A percentile compares a stretch with the other conserved stretches of the same genome.
phyloP scores from a whole-genome alignment of 2,888 invertebrate genomes.

The Heliconius ethilla region DNA sequence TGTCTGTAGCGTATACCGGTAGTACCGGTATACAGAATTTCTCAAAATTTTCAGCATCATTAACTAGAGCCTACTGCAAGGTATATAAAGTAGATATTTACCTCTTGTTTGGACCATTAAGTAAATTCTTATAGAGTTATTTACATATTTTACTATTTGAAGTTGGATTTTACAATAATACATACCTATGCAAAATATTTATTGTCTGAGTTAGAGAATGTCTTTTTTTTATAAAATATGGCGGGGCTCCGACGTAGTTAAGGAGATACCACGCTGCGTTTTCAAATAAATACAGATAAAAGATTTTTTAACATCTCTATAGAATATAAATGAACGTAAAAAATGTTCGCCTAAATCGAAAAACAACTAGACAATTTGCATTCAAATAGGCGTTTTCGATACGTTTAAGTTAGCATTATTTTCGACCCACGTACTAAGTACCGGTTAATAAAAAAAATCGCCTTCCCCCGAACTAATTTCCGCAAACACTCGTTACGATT shows the following conservation, averaged over 20 bases:
- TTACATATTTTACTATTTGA: background rate
- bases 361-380: slow-evolving; percentile 44
- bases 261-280: too few relatives aligned
- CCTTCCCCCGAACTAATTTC: slow-evolving; percentile 65
- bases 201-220: background rate
- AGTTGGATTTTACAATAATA: too few relatives aligned
- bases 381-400: slow-evolving; percentile 51
- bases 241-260: too few relatives aligned
- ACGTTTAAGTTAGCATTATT: slow-evolving; percentile 50
- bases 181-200: background rate
- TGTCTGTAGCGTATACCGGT: slow-evolving; percentile 53
- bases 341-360: background rate
- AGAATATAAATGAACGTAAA: background rate
- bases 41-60: slow-evolving; percentile 70
- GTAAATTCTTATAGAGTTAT: slow-evolving; percentile 4
- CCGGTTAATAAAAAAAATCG: slow-evolving; percentile 60
- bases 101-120: slow-evolving; percentile 51
- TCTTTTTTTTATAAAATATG: too few relatives aligned
- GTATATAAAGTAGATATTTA: slow-evolving; percentile 39
- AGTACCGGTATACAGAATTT: slow-evolving; percentile 52
- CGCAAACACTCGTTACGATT: slow-evolving; percentile 62
- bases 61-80: slow-evolving; percentile 50
- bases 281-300: background rate
- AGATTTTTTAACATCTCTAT: background rate
- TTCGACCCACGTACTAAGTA: slow-evolving; percentile 61